Evolutionary conservation across 2,888 invertebrate genomes (phyloP).

Genomic region (Apamea anceps): DNA sequence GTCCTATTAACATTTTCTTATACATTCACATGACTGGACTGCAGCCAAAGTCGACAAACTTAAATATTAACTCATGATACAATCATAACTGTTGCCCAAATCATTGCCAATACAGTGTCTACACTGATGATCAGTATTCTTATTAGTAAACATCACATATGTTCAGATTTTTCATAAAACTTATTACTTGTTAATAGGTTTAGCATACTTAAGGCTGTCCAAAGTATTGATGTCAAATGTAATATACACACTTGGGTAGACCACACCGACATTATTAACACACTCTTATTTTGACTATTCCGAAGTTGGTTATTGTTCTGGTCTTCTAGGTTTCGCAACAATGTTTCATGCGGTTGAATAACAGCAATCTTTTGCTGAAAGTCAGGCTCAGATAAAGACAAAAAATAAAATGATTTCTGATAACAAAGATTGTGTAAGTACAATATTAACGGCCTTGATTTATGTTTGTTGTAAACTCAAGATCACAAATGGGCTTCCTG

Average conservation of each 20-base stretch:
- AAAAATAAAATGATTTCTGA: conserved; percentile 5
- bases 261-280: neutral
- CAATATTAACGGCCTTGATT: neutral
- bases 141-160: neutral
- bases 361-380: neutral
- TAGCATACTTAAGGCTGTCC: neutral
- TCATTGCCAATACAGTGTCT: conserved; percentile 41
- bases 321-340: neutral
- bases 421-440: neutral
- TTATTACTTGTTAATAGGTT: neutral
- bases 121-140: neutral
- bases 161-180: neutral
- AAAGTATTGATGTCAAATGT: conserved; percentile 3
- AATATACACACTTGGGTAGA: too few relatives aligned
- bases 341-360: neutral
- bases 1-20: conserved; percentile 24
- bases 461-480: neutral
- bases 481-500: neutral
- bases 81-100: conserved; percentile 4
- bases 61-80: conserved; percentile 24
- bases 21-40: conserved; percentile 31
- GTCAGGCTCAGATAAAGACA: neutral
- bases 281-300: neutral
- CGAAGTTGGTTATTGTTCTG: neutral
- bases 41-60: conserved; percentile 38